phyloP scores from a whole-genome alignment of 2,797 vertebrate genomes.

The Otolemur crassicaudatus region DNA sequence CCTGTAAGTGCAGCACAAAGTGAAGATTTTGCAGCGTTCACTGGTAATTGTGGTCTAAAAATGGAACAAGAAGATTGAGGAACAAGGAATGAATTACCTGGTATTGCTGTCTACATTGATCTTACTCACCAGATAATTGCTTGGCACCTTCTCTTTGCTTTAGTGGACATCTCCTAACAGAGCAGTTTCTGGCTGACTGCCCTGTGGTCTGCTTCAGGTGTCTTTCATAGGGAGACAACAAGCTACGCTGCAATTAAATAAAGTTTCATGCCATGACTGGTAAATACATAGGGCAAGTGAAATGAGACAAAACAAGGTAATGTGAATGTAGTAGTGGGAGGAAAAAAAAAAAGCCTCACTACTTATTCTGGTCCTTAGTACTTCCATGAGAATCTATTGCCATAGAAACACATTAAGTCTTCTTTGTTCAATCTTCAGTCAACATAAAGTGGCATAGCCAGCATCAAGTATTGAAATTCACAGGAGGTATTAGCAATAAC shows the following conservation, averaged over 20 bases:
- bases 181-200: background rate
- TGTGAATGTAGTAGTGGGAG: background rate
- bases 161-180: background rate
- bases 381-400: background rate
- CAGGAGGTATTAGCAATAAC: constrained; percentile 32
- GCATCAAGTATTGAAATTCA: constrained; percentile 33
- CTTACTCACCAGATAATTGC: constrained; percentile 39
- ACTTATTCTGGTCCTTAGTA: background rate
- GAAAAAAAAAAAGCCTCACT: background rate
- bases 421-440: constrained; percentile 20
- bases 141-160: constrained; percentile 16
- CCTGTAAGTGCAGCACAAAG: background rate
- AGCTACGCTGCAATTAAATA: constrained; percentile 33
- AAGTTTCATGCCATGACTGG: constrained; percentile 24
- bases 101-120: constrained; percentile 11
- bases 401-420: constrained; percentile 27
- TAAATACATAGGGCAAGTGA: constrained; percentile 58
- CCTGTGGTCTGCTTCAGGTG: background rate
- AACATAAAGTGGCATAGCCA: constrained; percentile 29
- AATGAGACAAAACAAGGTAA: background rate
- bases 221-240: constrained; percentile 4
- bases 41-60: background rate
- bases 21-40: background rate
- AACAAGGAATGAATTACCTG: background rate
- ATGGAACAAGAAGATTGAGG: background rate